A percentile compares a stretch with the other conserved stretches of the same genome.
Conservation (phyloP, 2,888 invertebrate genomes). For the Entomobrya multifasciata region DNA sequence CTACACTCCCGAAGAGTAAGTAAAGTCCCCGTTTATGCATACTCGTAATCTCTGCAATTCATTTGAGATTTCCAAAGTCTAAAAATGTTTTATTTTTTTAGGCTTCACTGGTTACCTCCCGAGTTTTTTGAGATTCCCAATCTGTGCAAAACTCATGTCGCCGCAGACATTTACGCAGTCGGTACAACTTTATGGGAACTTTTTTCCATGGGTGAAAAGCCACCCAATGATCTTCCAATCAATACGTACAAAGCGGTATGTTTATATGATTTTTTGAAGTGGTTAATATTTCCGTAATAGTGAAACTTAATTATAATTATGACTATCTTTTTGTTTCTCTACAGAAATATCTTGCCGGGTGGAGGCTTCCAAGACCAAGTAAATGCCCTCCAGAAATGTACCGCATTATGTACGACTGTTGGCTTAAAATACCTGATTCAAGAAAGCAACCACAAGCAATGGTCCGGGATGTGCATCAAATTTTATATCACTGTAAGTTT, state of each 20-base stretch:
- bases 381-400: conserved; percentile 90
- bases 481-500: conserved; percentile 86
- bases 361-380: conserved; percentile 86
- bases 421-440: conserved; percentile 87
- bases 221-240: conserved; percentile 81
- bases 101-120: conserved; percentile 94
- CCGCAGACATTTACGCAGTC: conserved; percentile 94
- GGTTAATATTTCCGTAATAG: too few relatives aligned
- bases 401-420: conserved; percentile 89
- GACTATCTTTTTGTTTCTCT: too few relatives aligned
- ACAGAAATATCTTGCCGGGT: conserved; percentile 87
- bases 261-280: too few relatives aligned
- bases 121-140: conserved; percentile 89
- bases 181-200: conserved; percentile 96
- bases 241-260: conserved; percentile 81
- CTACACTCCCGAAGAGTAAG: conserved; percentile 87
- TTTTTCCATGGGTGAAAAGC: conserved; percentile 88
- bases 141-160: conserved; percentile 86
- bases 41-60: neutral
- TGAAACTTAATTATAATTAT: too few relatives aligned
- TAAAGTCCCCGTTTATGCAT: too few relatives aligned
- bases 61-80: neutral
- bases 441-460: conserved; percentile 91
- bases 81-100: too few relatives aligned
- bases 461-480: conserved; percentile 91